Evolutionary conservation across 2,113 vertebrate species (phyloP), one percentile per base, ranked within the genome.

Genomic region (Labeo catla): DNA sequence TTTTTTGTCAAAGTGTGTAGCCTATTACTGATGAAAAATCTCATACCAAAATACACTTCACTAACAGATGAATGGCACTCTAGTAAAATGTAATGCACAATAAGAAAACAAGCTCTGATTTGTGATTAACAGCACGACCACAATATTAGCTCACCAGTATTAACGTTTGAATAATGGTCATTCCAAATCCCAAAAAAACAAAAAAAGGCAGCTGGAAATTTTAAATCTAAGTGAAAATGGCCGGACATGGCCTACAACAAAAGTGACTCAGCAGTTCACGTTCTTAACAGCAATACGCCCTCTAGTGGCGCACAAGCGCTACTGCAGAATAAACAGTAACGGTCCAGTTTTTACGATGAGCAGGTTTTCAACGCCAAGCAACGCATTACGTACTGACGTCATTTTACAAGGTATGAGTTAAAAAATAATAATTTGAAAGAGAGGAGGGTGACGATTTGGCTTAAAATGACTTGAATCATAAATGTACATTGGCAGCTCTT

Each of bases 201-300:
- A 28, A 28, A 28, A 28, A 28, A 28, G 28, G 28, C 28, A 28
- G 28, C 28, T 28, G 28, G 28, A 28, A 28, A 28, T 43, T 4
- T 68, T 68, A 39, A 70, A 50, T 76, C 11, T 16, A 34, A 72
- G 36, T 76, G 49, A 9, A 76, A 76, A 76, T 54, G 49, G 45
- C 74, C n/a, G 49, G 49, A 28, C 28, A 28, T 28, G 34, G 78
- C 78, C 78, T 80, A 52, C 16, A 36, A 52, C 66, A 52, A 11
- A 39, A 83, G 65, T 83, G 81, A 83, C 81, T 83, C 65, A 73
- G 66, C 81, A 73, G 81, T 73, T 73, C 50, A 23, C 4, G 63
- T 52, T 45, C 23, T 49, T 23, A 47, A 23, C 8, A 36, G 28
- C 21, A 16, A 36, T 8, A 63, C 1, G 65, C 21, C 68, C 49